These are phyloP conservation scores for Argynnis bischoffii DNA, from an alignment of 2,888 invertebrate species.

Conservation along the genomic window DNA sequence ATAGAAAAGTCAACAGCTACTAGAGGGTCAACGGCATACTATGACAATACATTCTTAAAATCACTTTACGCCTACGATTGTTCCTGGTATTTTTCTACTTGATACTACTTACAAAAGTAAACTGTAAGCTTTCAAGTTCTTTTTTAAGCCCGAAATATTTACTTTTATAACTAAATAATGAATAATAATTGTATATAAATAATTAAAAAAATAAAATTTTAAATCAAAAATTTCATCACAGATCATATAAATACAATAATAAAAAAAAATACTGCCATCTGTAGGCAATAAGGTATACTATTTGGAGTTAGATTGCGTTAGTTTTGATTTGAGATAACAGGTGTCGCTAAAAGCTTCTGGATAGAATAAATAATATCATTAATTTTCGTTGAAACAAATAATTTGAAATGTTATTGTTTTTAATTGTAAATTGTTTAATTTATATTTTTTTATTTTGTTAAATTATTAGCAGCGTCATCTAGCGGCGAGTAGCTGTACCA, in stretches of 20 bases:
- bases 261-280: conserved; percentile 7
- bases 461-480: conserved; percentile 50
- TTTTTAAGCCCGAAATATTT: too few species aligned
- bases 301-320: not conserved
- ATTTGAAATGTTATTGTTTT: not conserved
- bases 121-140: not conserved
- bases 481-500: conserved; percentile 42
- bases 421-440: not conserved
- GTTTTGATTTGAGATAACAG: not conserved
- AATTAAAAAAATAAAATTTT: not conserved
- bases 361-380: not conserved
- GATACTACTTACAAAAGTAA: conserved; percentile 20
- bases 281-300: not conserved
- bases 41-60: conserved; percentile 35
- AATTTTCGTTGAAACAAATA: too few species aligned
- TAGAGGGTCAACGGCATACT: conserved; percentile 43
- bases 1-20: conserved; percentile 49
- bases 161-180: too few species aligned
- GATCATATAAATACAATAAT: too few species aligned
- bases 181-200: not conserved
- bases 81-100: conserved; percentile 28
- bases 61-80: conserved; percentile 41
- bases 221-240: not conserved
- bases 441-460: not conserved
- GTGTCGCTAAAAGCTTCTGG: not conserved